These are phyloP conservation scores for Catharus minimus DNA, from an alignment of 2,113 vertebrate species.

Conservation along the genomic window DNA sequence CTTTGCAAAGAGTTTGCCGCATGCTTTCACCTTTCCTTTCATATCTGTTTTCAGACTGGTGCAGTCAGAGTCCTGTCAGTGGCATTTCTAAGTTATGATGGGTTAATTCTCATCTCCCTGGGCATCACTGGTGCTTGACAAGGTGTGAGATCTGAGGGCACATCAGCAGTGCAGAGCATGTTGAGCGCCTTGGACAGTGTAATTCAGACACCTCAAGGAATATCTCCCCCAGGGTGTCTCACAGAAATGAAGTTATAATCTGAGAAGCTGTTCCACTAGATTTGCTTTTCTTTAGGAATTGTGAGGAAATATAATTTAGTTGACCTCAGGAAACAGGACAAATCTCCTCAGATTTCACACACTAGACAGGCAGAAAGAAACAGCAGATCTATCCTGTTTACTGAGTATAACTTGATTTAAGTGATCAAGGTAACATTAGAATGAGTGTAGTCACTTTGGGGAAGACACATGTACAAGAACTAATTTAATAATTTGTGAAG, in stretches of 20 bases:
- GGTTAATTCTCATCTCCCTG: background rate
- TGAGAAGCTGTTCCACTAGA: background rate
- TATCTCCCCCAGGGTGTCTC: background rate
- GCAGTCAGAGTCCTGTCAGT: background rate
- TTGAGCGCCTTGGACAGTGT: fast-evolving
- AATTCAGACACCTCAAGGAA: background rate
- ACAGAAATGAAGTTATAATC: background rate
- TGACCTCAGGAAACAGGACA: background rate
- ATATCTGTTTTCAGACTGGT: background rate
- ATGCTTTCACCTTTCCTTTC: background rate
- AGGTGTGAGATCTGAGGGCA: background rate
- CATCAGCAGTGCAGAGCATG: fast-evolving
- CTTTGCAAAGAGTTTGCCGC: background rate
- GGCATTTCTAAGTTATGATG: background rate
- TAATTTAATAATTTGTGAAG: background rate
- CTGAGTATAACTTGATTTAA: background rate
- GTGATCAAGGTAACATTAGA: background rate
- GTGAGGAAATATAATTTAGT: background rate
- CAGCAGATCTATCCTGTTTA: background rate
- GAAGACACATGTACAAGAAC: background rate
- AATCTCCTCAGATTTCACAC: background rate
- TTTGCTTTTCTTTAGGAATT: background rate
- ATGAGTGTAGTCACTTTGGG: background rate
- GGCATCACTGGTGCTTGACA: background rate
- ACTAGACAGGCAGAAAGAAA: background rate